Base-by-base conservation (phyloP, 2,113 vertebrate genomes). In the Brachyhypopomus gauderio region DNA sequence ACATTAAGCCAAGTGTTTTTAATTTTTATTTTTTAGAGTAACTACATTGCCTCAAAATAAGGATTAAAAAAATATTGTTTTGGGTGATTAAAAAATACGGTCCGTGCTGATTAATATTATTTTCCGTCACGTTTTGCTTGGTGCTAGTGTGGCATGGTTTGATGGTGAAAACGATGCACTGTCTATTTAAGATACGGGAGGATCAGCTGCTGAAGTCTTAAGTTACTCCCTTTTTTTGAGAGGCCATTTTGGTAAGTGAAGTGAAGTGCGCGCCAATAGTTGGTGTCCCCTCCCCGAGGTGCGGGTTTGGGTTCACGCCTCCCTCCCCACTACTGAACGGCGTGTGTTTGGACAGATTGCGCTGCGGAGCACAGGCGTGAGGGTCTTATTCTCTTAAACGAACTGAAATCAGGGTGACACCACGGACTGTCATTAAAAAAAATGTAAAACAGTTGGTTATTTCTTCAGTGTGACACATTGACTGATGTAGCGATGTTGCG, bases 221-320 rank as follows among this genome's bases (percentile, higher is more conserved):
- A 41, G 48, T 72, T 75, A 27, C 79, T 75, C 71, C 71, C 23
- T 30, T 67, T 25, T 22, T 3, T 45, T 59, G 20, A 75, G 79
- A 81, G 79, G 79, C 79, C 79, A 81, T 81, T 67, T 81, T 81
- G 79, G 72, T 75, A 72, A 58, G 64, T 69, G 63, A 48, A 66
- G 4, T 55, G 62, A 69, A 45, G 38, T 48, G 27, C 60, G 79
- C 79, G 79, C 79, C 41, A 63, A 74, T n/a, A 30, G 38, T 59
- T 38, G 16, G 25, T 34, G n/a, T 67, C 56, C 55, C 56, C 17
- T 22, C 23, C 4, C 14, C 1, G 11, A 11, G 63, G 27, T 73
- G 5, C 25, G 19, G 77, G n/a, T 17, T 59, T 66, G 19, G 58
- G 56, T 48, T 75, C 63, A 75, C 79, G 79, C 72, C 79, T 72